Evolutionary conservation across 2,888 invertebrate species (phyloP), one percentile per base, ranked within the genome.

Genomic region (Sphaeridia pumilis): DNA sequence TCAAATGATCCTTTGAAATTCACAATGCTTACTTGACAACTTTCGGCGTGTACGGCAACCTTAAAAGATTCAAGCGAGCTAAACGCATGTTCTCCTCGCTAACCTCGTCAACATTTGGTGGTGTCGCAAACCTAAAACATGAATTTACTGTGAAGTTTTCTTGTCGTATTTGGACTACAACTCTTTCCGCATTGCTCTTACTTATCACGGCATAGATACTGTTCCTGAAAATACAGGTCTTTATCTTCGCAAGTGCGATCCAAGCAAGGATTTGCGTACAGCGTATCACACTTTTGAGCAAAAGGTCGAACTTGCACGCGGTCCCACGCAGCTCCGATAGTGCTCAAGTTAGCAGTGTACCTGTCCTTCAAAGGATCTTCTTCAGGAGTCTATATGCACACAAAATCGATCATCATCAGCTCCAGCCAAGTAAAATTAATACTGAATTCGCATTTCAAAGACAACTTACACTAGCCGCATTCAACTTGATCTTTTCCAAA

Each of bases 221-320:
- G 61, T 43, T 64, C 63, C 36, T 61, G 60, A 41, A 64, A 64
- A 28, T 60, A 64, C 12, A 55, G 20, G 46, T 64, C 63, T 21
- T 59, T 48, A 21, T 56, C 60, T 10, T 55, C 48, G 45, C 56
- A 56, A 4, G 27, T 41, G 20, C 28, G 38, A 12, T 56, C 60
- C 12, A 64, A 54, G 42, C 51, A 54, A 3, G 63, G 63, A 46
- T 60, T 36, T 28, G 60, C 59, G 35, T 52, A 56, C 49, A 64
- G 61, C 27, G 61, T 59, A 42, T 64, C 61, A 55, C 63, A 61
- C 1, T 61, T 52, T 7, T 52, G 48, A 31, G 61, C 63, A 47
- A 57, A 54, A 1, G 42, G 28, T 14, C 61, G 57, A 24, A 57
- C 54, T 53, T 59, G 60, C n/a, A 60, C 59, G 38, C 60, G 46